These are phyloP conservation scores for Microchrysa polita DNA, from an alignment of 2,888 invertebrate species.

Conservation along the genomic window DNA sequence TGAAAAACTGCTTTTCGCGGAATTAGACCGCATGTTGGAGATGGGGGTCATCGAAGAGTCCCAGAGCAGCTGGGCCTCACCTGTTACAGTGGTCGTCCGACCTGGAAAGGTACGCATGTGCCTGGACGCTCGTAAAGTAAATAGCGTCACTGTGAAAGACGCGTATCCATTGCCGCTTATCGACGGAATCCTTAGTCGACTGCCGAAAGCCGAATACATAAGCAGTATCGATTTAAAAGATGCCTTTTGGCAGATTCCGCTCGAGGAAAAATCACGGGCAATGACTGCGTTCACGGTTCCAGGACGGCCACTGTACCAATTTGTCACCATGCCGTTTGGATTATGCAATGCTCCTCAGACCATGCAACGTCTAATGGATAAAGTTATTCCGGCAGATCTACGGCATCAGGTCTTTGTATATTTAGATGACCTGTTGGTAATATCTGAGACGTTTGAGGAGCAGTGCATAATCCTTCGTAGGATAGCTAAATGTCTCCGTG, in stretches of 20 bases:
- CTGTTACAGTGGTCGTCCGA: not conserved
- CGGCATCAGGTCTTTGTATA: too few relatives aligned
- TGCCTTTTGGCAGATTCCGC: not conserved
- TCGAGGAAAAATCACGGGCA: not conserved
- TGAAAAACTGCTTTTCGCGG: conserved; percentile 23
- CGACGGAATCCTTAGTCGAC: too few relatives aligned
- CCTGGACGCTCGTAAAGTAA: not conserved
- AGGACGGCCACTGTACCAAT: too few relatives aligned
- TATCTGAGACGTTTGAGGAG: too few relatives aligned
- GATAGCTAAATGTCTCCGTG: too few relatives aligned
- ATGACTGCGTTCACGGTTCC: conserved; percentile 53
- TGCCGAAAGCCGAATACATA: too few relatives aligned
- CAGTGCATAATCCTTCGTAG: too few relatives aligned
- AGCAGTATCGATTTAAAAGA: not conserved
- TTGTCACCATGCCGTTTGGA: too few relatives aligned
- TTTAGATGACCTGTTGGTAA: too few relatives aligned
- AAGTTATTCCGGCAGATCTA: too few relatives aligned
- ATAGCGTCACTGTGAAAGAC: not conserved
- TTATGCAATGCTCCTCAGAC: too few relatives aligned
- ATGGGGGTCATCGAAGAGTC: conserved; percentile 52
- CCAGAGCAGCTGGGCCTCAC: not conserved
- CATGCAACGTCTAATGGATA: too few relatives aligned
- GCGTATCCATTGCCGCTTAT: not conserved
- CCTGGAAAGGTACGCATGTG: not conserved
- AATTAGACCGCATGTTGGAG: conserved; percentile 54